A percentile compares a stretch with the other conserved stretches of the same genome.
These are phyloP conservation scores for Patella pellucida DNA, from an alignment of 2,888 invertebrate genomes.

Conservation along the genomic window DNA sequence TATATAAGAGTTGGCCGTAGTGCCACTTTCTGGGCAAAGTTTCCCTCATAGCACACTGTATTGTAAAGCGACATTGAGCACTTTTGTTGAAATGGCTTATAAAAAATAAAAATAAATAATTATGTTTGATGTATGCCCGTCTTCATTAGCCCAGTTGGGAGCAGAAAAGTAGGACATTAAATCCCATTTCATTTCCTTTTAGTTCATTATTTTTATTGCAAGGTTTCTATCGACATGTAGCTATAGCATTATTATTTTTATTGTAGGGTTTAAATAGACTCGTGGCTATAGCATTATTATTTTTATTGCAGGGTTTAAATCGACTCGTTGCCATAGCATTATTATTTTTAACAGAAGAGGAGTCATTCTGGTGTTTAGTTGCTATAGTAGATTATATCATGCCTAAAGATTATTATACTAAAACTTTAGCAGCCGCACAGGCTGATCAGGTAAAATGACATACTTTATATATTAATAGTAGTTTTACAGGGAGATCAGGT, in stretches of 20 bases:
- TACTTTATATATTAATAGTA: not conserved
- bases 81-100: no score
- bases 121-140: no score
- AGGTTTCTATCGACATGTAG: constrained; percentile 75
- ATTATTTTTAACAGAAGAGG: constrained; percentile 74
- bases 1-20: no score
- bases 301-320: constrained; percentile 73
- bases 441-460: constrained; percentile 73
- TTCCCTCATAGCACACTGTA: no score
- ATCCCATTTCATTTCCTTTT: no score
- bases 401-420: constrained; percentile 74
- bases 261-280: constrained; percentile 75
- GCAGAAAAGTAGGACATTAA: no score
- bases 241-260: constrained; percentile 64
- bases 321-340: constrained; percentile 75
- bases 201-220: no score
- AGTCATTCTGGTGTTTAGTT: constrained; percentile 75
- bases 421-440: constrained; percentile 74
- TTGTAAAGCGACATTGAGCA: no score
- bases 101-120: no score
- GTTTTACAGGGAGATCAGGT: not conserved
- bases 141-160: no score
- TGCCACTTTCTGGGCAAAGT: no score
- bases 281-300: constrained; percentile 74
- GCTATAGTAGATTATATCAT: constrained; percentile 74